A percentile compares a stretch with the other conserved stretches of the same genome.
phyloP scores from a whole-genome alignment of 30 jellyfish, hydroid and myxozoan genomes.

The Aurelia aurita region DNA sequence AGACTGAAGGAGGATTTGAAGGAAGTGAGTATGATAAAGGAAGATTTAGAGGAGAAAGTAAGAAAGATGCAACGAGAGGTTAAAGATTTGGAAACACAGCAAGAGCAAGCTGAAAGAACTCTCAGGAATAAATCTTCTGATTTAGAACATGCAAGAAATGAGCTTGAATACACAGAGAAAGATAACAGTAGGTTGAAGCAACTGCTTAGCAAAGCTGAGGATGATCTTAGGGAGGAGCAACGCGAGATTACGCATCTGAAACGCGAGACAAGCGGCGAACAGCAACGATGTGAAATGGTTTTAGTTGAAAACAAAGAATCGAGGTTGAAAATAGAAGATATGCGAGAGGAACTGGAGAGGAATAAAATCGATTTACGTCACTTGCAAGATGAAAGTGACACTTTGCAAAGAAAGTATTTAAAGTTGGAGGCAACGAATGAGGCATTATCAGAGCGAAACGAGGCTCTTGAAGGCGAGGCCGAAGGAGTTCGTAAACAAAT shows the following conservation, averaged over 20 bases:
- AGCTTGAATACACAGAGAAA: slow-evolving; percentile 44
- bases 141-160: slow-evolving; percentile 48
- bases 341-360: slow-evolving; percentile 39
- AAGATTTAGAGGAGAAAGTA: slow-evolving; percentile 54
- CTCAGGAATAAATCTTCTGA: slow-evolving; percentile 49
- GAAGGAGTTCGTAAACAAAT: slow-evolving; percentile 43
- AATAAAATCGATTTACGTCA: slow-evolving; percentile 14
- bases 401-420: slow-evolving; percentile 45
- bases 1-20: slow-evolving; percentile 56
- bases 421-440: slow-evolving; percentile 64
- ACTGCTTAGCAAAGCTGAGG: slow-evolving; percentile 50
- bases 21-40: slow-evolving; percentile 16
- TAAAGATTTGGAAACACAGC: slow-evolving; percentile 47
- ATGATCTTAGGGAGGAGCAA: slow-evolving; percentile 49
- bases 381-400: slow-evolving; percentile 53
- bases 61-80: slow-evolving; percentile 50
- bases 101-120: slow-evolving; percentile 27
- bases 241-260: slow-evolving; percentile 21
- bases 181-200: slow-evolving; percentile 56
- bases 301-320: slow-evolving; percentile 41
- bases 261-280: slow-evolving; percentile 28
- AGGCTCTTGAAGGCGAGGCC: slow-evolving; percentile 68
- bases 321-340: slow-evolving; percentile 31
- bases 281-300: slow-evolving; percentile 30
- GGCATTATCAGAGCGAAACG: slow-evolving; percentile 62